phyloP scores from a whole-genome alignment of 1,140 invertebrate species.

The Hycleus phaleratus region DNA sequence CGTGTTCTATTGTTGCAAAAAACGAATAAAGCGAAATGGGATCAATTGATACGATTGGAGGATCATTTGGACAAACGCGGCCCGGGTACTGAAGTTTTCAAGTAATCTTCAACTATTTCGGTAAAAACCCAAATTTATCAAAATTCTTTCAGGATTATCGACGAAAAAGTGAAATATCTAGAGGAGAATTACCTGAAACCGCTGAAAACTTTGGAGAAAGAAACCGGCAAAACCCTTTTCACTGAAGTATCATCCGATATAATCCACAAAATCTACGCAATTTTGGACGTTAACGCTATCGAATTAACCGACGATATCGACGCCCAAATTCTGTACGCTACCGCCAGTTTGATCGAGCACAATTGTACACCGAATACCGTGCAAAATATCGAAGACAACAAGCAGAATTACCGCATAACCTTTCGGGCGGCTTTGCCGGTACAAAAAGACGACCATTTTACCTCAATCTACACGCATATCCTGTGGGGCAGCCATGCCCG shows the following conservation, averaged over 20 bases:
- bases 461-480: constrained; percentile 58
- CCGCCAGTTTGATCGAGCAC: constrained; percentile 55
- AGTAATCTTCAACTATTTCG: constrained; percentile 38
- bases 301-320: constrained; percentile 46
- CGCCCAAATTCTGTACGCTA: constrained; percentile 50
- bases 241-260: constrained; percentile 47
- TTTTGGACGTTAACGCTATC: constrained; percentile 60
- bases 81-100: constrained; percentile 53
- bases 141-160: constrained; percentile 48
- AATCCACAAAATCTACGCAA: constrained; percentile 55
- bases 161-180: constrained; percentile 53
- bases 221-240: constrained; percentile 15
- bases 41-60: constrained; percentile 54
- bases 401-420: constrained; percentile 27
- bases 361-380: constrained; percentile 57
- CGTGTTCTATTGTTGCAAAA: constrained; percentile 58
- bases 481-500: constrained; percentile 57
- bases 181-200: constrained; percentile 50
- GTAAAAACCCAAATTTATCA: neutral
- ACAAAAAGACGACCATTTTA: constrained; percentile 55
- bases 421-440: constrained; percentile 53
- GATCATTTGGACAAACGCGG: constrained; percentile 60
- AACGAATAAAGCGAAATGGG: constrained; percentile 54
- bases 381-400: constrained; percentile 46
- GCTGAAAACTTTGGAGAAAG: constrained; percentile 18